phyloP scores from a whole-genome alignment of 1,140 invertebrate species.

The Metopolophium dirhodum region DNA sequence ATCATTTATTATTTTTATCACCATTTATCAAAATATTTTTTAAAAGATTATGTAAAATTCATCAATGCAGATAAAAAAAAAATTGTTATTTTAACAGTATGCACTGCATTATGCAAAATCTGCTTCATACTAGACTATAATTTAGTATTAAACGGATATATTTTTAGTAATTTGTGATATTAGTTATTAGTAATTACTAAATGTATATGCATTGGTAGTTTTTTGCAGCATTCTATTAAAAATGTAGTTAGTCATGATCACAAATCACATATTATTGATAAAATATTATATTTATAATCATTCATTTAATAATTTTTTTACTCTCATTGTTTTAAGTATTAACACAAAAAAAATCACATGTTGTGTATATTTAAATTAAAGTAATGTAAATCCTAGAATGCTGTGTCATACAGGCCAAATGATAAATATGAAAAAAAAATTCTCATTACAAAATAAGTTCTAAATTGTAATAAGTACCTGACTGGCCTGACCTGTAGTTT shows the following conservation, averaged over 20 bases:
- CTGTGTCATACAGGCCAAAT: too few relatives aligned
- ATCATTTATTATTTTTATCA: not conserved
- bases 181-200: not conserved
- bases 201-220: not conserved
- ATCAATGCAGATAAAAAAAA: not conserved
- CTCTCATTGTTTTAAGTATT: not conserved
- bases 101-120: too few relatives aligned
- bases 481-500: too few relatives aligned
- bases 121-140: too few relatives aligned
- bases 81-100: too few relatives aligned
- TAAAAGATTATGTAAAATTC: not conserved
- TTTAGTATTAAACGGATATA: not conserved
- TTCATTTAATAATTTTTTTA: not conserved
- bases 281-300: not conserved
- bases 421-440: too few relatives aligned
- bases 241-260: too few relatives aligned
- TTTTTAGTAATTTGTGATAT: not conserved
- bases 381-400: too few relatives aligned
- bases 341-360: not conserved
- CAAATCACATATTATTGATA: too few relatives aligned
- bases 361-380: not conserved
- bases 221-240: not conserved
- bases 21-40: too few relatives aligned
- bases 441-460: too few relatives aligned
- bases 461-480: too few relatives aligned